Evolutionary conservation across 2,113 vertebrate genomes (phyloP).

Genomic region (Paraplagusia blochii): DNA sequence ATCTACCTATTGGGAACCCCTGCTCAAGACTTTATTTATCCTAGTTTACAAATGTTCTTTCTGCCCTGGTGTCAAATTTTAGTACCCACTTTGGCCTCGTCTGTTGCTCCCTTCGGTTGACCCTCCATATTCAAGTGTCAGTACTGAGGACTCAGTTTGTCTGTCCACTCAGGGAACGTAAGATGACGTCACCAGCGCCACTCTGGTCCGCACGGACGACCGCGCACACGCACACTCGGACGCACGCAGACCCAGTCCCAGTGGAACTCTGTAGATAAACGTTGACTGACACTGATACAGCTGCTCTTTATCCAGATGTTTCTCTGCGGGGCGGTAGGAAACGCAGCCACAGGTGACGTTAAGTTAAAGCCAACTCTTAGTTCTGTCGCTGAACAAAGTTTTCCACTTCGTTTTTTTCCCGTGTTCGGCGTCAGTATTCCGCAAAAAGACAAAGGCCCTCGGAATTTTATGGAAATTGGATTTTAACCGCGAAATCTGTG

Average conservation of each 20-base stretch:
- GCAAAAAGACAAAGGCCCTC: conserved; percentile 19
- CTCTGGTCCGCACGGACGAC: conserved; percentile 24
- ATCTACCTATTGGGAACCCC: too few relatives aligned
- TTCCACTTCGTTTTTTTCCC: background rate
- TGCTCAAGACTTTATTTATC: too few relatives aligned
- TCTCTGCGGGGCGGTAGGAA: conserved; percentile 24
- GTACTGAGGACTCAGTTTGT: background rate
- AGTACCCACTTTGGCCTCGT: too few relatives aligned
- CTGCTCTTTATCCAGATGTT: conserved; percentile 42
- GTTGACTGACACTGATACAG: conserved; percentile 4
- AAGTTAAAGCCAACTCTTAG: conserved; percentile 34
- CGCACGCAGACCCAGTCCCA: background rate
- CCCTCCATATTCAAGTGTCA: too few relatives aligned
- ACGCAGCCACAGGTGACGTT: conserved; percentile 47
- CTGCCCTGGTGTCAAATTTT: too few relatives aligned
- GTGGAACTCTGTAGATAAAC: conserved; percentile 13
- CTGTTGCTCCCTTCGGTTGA: conserved; percentile 12
- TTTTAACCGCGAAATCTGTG: conserved; percentile 19
- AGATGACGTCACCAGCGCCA: conserved; percentile 59
- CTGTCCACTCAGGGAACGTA: conserved; percentile 19
- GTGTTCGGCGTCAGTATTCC: conserved; percentile 64
- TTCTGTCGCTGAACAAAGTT: conserved; percentile 12
- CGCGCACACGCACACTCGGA: conserved; percentile 19
- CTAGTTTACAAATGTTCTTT: too few relatives aligned
- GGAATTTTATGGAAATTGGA: conserved; percentile 41